Conservation (phyloP, 2,888 invertebrate species). For the Alviniconcha strummeri region DNA sequence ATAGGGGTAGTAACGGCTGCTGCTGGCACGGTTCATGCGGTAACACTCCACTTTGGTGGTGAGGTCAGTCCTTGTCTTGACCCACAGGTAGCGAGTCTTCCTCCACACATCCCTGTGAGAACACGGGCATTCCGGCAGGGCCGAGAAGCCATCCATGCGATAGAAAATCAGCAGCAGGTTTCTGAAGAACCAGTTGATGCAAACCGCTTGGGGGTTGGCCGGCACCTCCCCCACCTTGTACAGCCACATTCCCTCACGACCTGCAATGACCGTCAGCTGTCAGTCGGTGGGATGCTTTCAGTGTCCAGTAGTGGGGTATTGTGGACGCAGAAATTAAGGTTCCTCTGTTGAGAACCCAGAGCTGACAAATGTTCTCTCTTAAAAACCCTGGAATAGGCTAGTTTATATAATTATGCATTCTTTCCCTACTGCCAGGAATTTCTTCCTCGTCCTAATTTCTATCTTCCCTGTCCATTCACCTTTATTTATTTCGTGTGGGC, state of each 20-base stretch:
- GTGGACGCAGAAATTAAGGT: no score
- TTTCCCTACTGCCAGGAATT: no score
- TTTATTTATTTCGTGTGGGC: no score
- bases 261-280: neutral
- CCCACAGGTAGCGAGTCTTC: neutral
- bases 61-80: neutral
- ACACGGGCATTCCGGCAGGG: constrained; percentile 1
- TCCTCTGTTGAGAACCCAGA: no score
- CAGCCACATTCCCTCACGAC: neutral
- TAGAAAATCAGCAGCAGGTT: neutral
- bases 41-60: neutral
- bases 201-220: neutral
- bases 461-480: no score
- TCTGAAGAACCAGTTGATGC: neutral
- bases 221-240: neutral
- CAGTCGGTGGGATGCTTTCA: no score
- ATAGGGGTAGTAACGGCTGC: neutral
- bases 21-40: constrained; percentile 2
- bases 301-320: no score
- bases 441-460: no score
- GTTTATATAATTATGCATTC: no score
- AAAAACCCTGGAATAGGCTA: no score
- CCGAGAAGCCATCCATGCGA: neutral
- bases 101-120: neutral
- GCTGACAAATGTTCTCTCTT: no score